Conservation (phyloP, 2,113 vertebrate species). For the Neoarius graeffei region DNA sequence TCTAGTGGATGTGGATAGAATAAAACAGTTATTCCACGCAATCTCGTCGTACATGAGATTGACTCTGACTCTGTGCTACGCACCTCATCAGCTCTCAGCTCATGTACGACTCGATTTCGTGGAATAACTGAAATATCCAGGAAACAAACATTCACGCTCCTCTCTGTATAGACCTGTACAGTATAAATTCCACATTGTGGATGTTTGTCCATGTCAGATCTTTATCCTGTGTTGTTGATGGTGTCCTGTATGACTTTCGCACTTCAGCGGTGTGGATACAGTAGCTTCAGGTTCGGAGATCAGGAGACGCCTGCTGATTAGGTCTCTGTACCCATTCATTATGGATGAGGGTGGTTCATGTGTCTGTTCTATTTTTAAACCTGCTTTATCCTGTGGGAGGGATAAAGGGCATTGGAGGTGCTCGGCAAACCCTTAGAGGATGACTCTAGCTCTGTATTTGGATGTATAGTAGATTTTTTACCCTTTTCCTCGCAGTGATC, state of each 20-base stretch:
- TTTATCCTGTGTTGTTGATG: not conserved
- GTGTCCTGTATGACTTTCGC: constrained; percentile 9
- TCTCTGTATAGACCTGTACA: not conserved
- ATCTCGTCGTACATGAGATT: no score
- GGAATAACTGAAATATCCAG: not conserved
- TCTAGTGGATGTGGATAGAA: no score
- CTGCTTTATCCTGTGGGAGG: constrained; percentile 45
- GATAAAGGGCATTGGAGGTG: constrained; percentile 45
- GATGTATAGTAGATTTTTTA: not conserved
- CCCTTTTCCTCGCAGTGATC: not conserved
- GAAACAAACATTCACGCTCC: not conserved
- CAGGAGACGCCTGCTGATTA: constrained; percentile 48
- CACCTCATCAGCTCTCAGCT: no score
- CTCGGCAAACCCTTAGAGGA: constrained; percentile 14
- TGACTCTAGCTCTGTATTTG: not conserved
- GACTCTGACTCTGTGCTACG: no score
- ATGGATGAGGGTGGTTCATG: constrained; percentile 49
- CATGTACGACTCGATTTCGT: no score
- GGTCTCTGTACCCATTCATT: constrained; percentile 51
- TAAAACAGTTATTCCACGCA: no score
- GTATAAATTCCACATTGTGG: not conserved
- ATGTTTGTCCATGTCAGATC: not conserved
- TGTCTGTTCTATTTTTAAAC: constrained; percentile 56
- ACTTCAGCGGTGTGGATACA: constrained; percentile 23
- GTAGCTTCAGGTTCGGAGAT: constrained; percentile 1